Evolutionary conservation across 2,113 vertebrate genomes (phyloP).

Genomic region (Prietella phreatophila): DNA sequence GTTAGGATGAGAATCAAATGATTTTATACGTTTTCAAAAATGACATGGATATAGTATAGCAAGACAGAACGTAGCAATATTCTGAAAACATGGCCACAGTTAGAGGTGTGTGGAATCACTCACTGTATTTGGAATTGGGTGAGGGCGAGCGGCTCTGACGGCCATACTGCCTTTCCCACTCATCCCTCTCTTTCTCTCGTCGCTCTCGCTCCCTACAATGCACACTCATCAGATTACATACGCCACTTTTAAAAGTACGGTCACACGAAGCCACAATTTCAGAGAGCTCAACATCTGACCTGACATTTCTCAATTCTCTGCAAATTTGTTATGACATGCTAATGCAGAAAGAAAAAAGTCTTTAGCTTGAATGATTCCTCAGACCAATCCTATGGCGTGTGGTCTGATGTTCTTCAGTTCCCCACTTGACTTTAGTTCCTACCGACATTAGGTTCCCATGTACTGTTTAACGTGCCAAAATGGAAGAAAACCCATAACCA

Average conservation of each 20-base stretch:
- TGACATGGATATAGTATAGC: not conserved
- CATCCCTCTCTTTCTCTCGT: slow-evolving; percentile 87
- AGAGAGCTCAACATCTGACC: not conserved
- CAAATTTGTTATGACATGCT: not conserved
- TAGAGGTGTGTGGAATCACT: slow-evolving; percentile 50
- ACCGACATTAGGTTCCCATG: not conserved
- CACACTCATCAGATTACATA: slow-evolving; percentile 26
- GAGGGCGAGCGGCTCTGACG: slow-evolving; percentile 86
- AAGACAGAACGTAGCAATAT: not conserved
- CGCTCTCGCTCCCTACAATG: slow-evolving; percentile 83
- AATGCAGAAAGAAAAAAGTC: not conserved
- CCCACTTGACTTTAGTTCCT: not conserved
- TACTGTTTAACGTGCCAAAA: not conserved
- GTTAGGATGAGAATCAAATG: slow-evolving; percentile 30
- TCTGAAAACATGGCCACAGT: too few relatives aligned
- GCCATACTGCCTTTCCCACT: slow-evolving; percentile 90
- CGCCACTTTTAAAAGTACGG: not conserved
- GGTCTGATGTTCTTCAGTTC: slow-evolving; percentile 1
- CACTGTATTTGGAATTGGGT: slow-evolving; percentile 81
- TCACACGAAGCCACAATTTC: not conserved
- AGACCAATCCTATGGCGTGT: not conserved
- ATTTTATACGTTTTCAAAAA: not conserved
- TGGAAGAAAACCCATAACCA: not conserved
- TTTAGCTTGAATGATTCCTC: not conserved
- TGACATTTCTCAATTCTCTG: not conserved